Evolutionary conservation across 2,797 vertebrate genomes (phyloP).

Genomic region (Lerista edwardsae): DNA sequence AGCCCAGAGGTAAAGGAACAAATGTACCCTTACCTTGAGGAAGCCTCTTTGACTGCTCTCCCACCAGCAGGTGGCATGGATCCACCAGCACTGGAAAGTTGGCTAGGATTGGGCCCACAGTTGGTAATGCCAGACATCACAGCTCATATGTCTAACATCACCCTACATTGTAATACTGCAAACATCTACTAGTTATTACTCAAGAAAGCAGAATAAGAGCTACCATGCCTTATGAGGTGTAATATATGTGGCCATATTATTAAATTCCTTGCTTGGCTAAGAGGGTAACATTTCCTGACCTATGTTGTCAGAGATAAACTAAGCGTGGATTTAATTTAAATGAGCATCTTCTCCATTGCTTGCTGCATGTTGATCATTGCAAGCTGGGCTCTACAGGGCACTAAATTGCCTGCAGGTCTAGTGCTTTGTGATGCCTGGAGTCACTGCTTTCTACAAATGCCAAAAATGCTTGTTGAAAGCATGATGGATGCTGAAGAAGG

Average conservation of each 20-base stretch:
- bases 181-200: not conserved
- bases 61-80: too few relatives aligned
- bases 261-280: not conserved
- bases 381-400: not conserved
- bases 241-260: not conserved
- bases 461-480: slow-evolving; percentile 10
- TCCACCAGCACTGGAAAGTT: too few relatives aligned
- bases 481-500: not conserved
- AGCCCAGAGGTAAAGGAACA: too few relatives aligned
- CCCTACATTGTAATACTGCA: not conserved
- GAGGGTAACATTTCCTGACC: not conserved
- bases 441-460: not conserved
- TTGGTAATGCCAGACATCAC: not conserved
- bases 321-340: not conserved
- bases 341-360: not conserved
- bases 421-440: not conserved
- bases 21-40: too few relatives aligned
- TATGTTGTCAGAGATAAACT: not conserved
- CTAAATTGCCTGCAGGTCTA: not conserved
- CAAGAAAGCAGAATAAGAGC: not conserved
- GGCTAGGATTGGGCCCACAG: too few relatives aligned
- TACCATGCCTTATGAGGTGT: slow-evolving; percentile 1
- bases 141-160: not conserved
- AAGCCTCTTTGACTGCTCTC: too few relatives aligned
- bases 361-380: not conserved